Evolutionary conservation across 2,113 vertebrate genomes (phyloP).

Genomic region (Spilogale gracilis): DNA sequence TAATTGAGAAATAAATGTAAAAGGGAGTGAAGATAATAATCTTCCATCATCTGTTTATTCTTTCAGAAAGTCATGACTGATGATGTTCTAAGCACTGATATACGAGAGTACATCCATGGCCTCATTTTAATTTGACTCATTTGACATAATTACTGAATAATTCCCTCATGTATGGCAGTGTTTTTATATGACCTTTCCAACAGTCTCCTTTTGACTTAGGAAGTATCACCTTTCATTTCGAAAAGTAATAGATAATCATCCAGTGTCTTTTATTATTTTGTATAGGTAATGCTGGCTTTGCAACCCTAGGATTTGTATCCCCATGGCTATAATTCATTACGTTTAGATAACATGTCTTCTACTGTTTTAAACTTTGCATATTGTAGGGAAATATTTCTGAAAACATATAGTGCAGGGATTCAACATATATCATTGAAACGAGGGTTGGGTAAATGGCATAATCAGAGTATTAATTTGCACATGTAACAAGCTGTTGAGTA

Average conservation of each 20-base stretch:
- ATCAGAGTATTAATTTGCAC: not conserved
- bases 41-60: not conserved
- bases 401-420: not conserved
- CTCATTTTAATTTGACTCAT: not conserved
- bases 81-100: not conserved
- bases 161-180: not conserved
- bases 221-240: not conserved
- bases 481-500: not conserved
- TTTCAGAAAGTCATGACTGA: not conserved
- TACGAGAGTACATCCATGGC: not conserved
- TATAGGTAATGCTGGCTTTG: not conserved
- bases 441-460: not conserved
- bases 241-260: not conserved
- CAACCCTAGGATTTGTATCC: not conserved
- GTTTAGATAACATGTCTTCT: not conserved
- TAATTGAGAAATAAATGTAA: constrained; percentile 7
- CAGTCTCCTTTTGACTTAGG: not conserved
- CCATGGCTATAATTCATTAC: not conserved
- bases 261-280: not conserved
- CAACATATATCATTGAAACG: not conserved
- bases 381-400: not conserved
- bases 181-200: not conserved
- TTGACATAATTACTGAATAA: not conserved
- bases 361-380: not conserved
- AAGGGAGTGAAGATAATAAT: not conserved